Base-by-base conservation (phyloP, 2,888 invertebrate genomes). In the Noctuana brunneofusca region DNA sequence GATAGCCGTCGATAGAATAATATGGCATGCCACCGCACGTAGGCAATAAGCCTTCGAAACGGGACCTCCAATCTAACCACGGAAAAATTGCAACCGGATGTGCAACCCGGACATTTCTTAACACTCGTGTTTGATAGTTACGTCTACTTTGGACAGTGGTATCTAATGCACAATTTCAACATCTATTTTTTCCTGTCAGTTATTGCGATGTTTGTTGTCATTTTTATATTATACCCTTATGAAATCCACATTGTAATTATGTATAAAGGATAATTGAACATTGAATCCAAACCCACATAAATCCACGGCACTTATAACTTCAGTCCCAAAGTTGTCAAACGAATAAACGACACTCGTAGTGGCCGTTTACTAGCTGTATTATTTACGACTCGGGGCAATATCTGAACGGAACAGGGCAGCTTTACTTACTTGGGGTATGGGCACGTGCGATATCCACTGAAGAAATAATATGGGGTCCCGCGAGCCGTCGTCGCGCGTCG, bases 1-100 rank as follows among this genome's bases (percentile, higher is more conserved):
- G 89, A 90, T 89, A 89, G 88, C 79, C 82, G 83, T 78, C 86
- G 87, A 89, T 90, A 86, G 90, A 89, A 89, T 90, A 90, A 90
- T 90, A 90, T 89, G 90, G 88, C 86, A 83, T 75, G 81, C 80
- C 79, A 76, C 79, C 84, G 88, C 90, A 91, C 90, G 90, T 91
- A 90, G 87, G 89, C 90, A 91, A 91, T 91, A 91, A 90, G 89
- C 87, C 83, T 78, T 83, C 81, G 86, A 84, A 87, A 83, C 78
- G 75, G 79, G 76, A 86, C 87, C 84, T 84, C 82, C 80, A 78
- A 75, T 75, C 81, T 79, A 79, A 75, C 77, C 83, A 83, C 86
- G 85, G 87, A 87, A 89, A 88, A 87, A 89, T 88, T 87, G 88
- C 86, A 82, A 77, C 38, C 32, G 12, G 12, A 32, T 32, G 1